Evolutionary conservation across 2,797 vertebrate genomes (phyloP).

Genomic region (Simalia tracyae): DNA sequence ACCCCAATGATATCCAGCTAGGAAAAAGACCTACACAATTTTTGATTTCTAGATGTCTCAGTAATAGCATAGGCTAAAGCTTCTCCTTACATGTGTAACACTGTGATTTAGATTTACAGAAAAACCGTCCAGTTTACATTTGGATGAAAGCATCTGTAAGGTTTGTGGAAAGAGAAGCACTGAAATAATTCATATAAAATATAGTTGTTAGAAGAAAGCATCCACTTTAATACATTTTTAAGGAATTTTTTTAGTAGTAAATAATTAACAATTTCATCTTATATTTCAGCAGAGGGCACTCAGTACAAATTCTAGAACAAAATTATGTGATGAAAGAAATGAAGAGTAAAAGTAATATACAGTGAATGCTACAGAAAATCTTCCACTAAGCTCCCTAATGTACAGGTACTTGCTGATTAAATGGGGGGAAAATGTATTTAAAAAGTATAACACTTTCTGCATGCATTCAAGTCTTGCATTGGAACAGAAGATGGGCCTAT

Average conservation of each 20-base stretch:
- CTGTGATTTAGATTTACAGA: background rate
- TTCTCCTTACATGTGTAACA: background rate
- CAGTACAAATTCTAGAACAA: conserved; percentile 66
- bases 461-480: background rate
- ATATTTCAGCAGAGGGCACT: conserved; percentile 72
- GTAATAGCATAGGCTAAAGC: background rate
- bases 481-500: background rate
- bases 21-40: background rate
- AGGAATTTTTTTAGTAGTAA: conserved; percentile 43
- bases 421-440: conserved; percentile 16
- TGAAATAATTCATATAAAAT: background rate
- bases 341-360: conserved; percentile 18
- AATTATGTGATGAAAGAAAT: conserved; percentile 44
- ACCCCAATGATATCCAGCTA: background rate
- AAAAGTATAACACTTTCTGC: conserved; percentile 38
- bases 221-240: conserved; percentile 25
- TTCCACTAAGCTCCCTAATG: background rate
- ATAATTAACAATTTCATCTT: conserved; percentile 70
- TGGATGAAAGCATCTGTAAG: background rate
- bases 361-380: conserved; percentile 10
- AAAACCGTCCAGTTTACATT: background rate
- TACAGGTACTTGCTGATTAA: conserved; percentile 18
- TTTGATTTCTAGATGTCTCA: background rate
- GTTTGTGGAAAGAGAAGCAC: background rate
- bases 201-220: conserved; percentile 11